Evolutionary conservation across 2,113 vertebrate genomes (phyloP).

Genomic region (Eudyptes chrysolophus): DNA sequence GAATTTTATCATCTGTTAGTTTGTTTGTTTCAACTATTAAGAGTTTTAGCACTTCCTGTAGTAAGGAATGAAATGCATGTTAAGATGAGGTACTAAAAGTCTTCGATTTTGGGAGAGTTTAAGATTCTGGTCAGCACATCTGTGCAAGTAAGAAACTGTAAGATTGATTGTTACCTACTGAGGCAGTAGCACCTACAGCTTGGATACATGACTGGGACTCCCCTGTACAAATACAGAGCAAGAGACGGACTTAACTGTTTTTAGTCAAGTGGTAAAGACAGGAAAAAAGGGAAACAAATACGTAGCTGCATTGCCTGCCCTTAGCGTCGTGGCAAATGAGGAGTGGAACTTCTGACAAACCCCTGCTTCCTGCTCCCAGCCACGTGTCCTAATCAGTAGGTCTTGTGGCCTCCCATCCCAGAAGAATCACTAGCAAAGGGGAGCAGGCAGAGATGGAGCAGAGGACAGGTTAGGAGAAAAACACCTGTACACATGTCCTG

Average conservation of each 20-base stretch:
- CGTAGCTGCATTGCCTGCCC: background rate
- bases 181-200: background rate
- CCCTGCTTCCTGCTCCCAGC: background rate
- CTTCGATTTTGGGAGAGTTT: background rate
- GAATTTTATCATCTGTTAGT: background rate
- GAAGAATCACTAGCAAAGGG: background rate
- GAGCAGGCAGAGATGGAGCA: background rate
- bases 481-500: rapidly evolving
- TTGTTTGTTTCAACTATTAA: background rate
- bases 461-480: background rate
- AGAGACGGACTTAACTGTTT: background rate
- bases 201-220: background rate
- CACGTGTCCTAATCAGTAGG: background rate
- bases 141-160: background rate
- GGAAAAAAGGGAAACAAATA: background rate
- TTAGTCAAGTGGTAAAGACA: background rate
- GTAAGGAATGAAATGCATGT: background rate
- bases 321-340: background rate
- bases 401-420: background rate
- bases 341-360: background rate
- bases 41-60: background rate
- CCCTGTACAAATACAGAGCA: background rate
- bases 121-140: background rate
- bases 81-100: background rate
- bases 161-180: background rate